phyloP scores from a whole-genome alignment of 2,888 invertebrate species.

The Tachina fera region DNA sequence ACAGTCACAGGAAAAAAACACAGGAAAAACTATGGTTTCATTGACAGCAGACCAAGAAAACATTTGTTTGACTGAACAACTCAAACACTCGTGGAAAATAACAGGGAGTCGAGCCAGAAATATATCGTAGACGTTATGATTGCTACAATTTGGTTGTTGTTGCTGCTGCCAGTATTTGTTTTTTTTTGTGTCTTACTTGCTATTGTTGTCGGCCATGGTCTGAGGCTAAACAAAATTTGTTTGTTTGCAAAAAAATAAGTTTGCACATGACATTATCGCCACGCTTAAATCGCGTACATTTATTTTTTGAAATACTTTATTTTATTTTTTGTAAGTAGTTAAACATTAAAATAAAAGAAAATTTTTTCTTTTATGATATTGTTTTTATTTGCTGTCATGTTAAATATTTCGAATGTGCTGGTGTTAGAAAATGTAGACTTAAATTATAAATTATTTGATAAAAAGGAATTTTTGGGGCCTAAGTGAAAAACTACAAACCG shows the following conservation, averaged over 20 bases:
- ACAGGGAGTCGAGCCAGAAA: slow-evolving; percentile 56
- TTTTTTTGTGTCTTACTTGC: neutral
- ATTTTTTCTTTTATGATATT: slow-evolving; percentile 6
- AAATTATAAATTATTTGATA: neutral
- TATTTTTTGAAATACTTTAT: slow-evolving; percentile 7
- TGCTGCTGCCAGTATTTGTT: neutral
- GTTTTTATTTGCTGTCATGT: slow-evolving; percentile 16
- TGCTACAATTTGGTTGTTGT: slow-evolving; percentile 32
- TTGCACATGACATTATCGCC: slow-evolving; percentile 70
- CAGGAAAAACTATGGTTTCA: slow-evolving; percentile 55
- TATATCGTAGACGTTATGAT: slow-evolving; percentile 61
- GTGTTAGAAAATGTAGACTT: slow-evolving; percentile 7
- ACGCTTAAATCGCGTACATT: slow-evolving; percentile 68
- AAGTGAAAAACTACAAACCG: too few species aligned
- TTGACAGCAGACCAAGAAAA: slow-evolving; percentile 66
- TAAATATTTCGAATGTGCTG: slow-evolving; percentile 56
- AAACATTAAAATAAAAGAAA: neutral
- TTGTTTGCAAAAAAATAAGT: slow-evolving; percentile 51
- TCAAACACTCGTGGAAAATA: slow-evolving; percentile 51
- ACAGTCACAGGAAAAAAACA: slow-evolving; percentile 24
- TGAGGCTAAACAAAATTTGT: slow-evolving; percentile 49
- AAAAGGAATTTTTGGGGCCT: neutral
- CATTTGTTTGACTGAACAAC: slow-evolving; percentile 67
- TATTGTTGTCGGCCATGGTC: slow-evolving; percentile 51
- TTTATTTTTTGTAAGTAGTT: neutral